Percentiles rank a stretch among this genome's conserved stretches.
Conservation (phyloP, 53 echinoderm and acorn worm species). For the Actinopyga echinites region DNA sequence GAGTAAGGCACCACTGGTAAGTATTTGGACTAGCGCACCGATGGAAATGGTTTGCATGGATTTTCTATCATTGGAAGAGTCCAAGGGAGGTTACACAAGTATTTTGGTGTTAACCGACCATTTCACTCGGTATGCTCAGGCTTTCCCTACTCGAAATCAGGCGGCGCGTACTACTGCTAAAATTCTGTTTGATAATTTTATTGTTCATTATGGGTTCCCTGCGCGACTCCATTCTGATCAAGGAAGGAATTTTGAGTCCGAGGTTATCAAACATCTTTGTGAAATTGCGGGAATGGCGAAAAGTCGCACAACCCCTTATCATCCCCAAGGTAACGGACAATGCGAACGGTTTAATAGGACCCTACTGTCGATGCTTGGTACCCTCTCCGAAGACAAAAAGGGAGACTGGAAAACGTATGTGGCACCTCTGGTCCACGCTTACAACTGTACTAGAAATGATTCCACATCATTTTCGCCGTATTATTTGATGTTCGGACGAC, state of each 20-base stretch:
- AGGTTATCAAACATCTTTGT: slow-evolving; percentile 44
- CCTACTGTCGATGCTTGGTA: slow-evolving; percentile 51
- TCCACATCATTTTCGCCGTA: slow-evolving; percentile 56
- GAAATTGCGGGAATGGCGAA: slow-evolving; percentile 32
- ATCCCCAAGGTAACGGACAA: slow-evolving; percentile 57
- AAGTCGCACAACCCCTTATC: slow-evolving; percentile 56
- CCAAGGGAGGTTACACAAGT: slow-evolving; percentile 49
- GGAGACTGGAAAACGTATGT: slow-evolving; percentile 61
- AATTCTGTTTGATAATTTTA: slow-evolving; percentile 59
- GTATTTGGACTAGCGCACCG: slow-evolving; percentile 16
- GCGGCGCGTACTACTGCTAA: slow-evolving; percentile 58
- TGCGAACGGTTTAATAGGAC: slow-evolving; percentile 63
- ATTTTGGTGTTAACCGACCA: slow-evolving; percentile 63
- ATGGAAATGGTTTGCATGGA: slow-evolving; percentile 51
- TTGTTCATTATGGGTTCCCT: slow-evolving; percentile 69
- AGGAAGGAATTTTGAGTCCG: slow-evolving; percentile 57
- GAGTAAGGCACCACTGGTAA: slow-evolving; percentile 37
- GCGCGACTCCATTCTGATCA: slow-evolving; percentile 66
- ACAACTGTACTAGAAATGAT: slow-evolving; percentile 60
- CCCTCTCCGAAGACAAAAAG: slow-evolving; percentile 40
- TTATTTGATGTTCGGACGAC: slow-evolving; percentile 60
- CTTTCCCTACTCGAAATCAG: slow-evolving; percentile 63
- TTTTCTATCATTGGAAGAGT: slow-evolving; percentile 29
- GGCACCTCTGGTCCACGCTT: slow-evolving; percentile 59
- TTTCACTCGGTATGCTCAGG: slow-evolving; percentile 60